Evolutionary conservation across 2,888 invertebrate genomes (phyloP), one percentile per base, ranked within the genome.

Genomic region (Papilio demoleus): DNA sequence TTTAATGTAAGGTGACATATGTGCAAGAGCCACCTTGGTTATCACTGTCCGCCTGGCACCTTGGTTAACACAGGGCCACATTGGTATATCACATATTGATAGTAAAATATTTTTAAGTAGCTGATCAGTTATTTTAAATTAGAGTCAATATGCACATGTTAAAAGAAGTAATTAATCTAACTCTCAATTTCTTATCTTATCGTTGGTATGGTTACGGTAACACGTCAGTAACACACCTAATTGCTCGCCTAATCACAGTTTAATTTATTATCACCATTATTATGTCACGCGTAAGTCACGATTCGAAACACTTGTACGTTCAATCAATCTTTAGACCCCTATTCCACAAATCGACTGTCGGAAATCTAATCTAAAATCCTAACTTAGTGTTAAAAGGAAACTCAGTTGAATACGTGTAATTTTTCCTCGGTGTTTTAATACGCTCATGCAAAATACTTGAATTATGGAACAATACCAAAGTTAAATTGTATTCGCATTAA

Each of bases 201-300:
- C 31, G 9, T n/a, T 22, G 5, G 53, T 50, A 24, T 22, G 22
- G 12, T 65, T 27, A 17, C 24, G 36, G 12, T 24, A 56, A 11
- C 17, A 56, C 56, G 56, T 56, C 56, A 53, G 8, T 14, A 65
- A 65, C 65, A 65, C 56, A 40, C 65, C 65, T 65, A 56, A 56
- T 56, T 65, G 56, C 3, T 56, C 40, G 12, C 14, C 40, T 56
- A 31, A 40, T 65, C 65, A 12, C n/a, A 19, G 40, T 56, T 42
- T 4, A 65, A 40, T 42, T 56, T 12, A 19, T 40, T 65, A 65
- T 40, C 27, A 8, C 56, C 56, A 56, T 65, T 42, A 27, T 65
- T 53, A 56, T 56, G 56, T 56, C 65, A 65, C 65, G 65, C 56
- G 27, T 40, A n/a, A 56, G 42, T 65, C 65, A 65, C 65, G 65